Conservation (phyloP, 2,888 invertebrate genomes). For the Oxycera nigricornis region DNA sequence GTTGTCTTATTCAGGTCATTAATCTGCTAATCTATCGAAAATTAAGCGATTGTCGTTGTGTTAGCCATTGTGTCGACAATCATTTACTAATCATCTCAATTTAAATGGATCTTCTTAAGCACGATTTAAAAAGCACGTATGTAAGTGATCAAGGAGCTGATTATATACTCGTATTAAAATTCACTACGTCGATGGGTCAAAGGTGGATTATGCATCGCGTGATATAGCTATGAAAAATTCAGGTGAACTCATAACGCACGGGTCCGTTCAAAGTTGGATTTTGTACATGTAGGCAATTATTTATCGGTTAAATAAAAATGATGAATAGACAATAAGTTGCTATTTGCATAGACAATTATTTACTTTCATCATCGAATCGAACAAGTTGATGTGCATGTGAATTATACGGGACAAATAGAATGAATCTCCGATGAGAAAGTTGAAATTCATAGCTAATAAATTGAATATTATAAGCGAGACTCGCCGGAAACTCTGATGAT, state of each 20-base stretch:
- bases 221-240: neutral
- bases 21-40: constrained; percentile 28
- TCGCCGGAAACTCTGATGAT: no score
- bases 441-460: neutral
- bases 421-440: neutral
- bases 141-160: neutral
- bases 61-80: neutral
- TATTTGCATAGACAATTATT: neutral
- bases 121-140: neutral
- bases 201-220: neutral
- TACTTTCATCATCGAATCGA: neutral
- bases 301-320: neutral
- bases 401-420: no score
- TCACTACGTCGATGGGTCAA: neutral
- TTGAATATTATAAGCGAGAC: no score
- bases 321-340: neutral
- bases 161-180: no score
- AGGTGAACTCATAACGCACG: neutral
- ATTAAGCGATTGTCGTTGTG: neutral
- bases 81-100: neutral
- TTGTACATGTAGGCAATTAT: neutral
- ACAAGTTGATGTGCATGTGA: neutral
- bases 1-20: constrained; percentile 24
- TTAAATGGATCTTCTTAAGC: neutral
- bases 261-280: neutral